Base-by-base conservation (phyloP, 37 sponge, comb jelly and placozoan genomes). In the Ephydatia muelleri region DNA sequence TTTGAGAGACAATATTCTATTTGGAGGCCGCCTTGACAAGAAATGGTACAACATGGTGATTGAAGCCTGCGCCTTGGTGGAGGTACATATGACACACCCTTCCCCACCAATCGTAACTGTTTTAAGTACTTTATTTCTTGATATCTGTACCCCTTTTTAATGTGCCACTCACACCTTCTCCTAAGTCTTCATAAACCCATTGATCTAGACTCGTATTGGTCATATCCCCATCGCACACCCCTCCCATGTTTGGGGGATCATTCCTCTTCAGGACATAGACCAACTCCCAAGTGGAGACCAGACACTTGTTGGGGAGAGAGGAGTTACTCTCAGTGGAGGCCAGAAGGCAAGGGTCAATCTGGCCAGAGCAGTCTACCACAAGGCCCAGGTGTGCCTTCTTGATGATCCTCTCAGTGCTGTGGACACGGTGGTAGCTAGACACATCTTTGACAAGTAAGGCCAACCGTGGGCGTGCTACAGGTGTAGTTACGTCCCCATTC, bases 341-440 rank as follows among this genome's bases (percentile, higher is more conserved):
- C 97, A 97, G 83, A 94, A 94, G 89, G 91, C 96, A 13, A 87
- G 97, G 66, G 91, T 97, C n/a, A 89, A 88, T 71, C 90, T 97
- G 67, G 97, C 97, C n/a, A 86, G 95, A 72, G 90, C 93, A 28
- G 80, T 92, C 36, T 95, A 95, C 76, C 85, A 72, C 32, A 35
- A 89, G 13, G 93, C 93, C 40, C 93, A 92, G 66, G 79, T 95
- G 67, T 89, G 84, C 81, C 83, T 95, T 27, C 82, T 95, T 64
- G 95, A 95, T 80, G 95, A 95, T 65, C 95, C 95, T 30, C 88
- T 95, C 68, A 92, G 93, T 88, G 95, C 95, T 32, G 95, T 95
- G 35, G 95, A 95, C 48, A 76, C 91, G 38, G 88, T 72, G n/a
- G 93, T 95, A 5, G 91, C 85, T 9, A 87, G 82, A 67, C 93